These are phyloP conservation scores for Cyrtonyx montezumae DNA, from an alignment of 2,113 vertebrate species.

Conservation along the genomic window DNA sequence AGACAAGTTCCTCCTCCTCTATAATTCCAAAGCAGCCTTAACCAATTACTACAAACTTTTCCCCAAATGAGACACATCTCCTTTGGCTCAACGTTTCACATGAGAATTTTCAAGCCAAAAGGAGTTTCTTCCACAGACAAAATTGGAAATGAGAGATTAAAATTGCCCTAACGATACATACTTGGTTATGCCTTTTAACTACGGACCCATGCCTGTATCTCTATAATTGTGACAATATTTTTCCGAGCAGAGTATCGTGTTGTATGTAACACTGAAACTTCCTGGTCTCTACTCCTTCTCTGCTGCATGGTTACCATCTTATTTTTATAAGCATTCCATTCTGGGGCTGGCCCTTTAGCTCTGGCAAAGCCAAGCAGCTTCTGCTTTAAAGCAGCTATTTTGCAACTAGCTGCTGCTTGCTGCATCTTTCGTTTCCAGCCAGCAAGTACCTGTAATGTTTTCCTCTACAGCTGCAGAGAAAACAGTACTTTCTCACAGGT, in stretches of 20 bases:
- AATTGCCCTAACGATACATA: slow-evolving; percentile 60
- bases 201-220: slow-evolving; percentile 13
- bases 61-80: slow-evolving; percentile 52
- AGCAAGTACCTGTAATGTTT: slow-evolving; percentile 25
- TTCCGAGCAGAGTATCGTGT: slow-evolving; percentile 65
- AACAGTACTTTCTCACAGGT: background rate
- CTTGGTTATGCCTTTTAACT: slow-evolving; percentile 34
- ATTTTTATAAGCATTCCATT: slow-evolving; percentile 72
- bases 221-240: slow-evolving; percentile 63
- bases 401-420: slow-evolving; percentile 60
- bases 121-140: slow-evolving; percentile 46
- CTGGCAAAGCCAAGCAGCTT: slow-evolving; percentile 58
- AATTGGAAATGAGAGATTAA: slow-evolving; percentile 55
- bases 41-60: slow-evolving; percentile 58
- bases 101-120: slow-evolving; percentile 48
- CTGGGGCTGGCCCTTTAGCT: slow-evolving; percentile 52
- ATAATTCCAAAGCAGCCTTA: slow-evolving; percentile 41
- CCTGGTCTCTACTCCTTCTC: slow-evolving; percentile 56
- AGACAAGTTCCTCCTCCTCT: background rate
- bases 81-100: slow-evolving; percentile 37
- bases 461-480: slow-evolving; percentile 4
- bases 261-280: slow-evolving; percentile 67
- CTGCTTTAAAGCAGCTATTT: slow-evolving; percentile 59
- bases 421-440: slow-evolving; percentile 34
- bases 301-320: slow-evolving; percentile 67